Conservation (phyloP, 2,113 vertebrate genomes). For the Gallinago media region DNA sequence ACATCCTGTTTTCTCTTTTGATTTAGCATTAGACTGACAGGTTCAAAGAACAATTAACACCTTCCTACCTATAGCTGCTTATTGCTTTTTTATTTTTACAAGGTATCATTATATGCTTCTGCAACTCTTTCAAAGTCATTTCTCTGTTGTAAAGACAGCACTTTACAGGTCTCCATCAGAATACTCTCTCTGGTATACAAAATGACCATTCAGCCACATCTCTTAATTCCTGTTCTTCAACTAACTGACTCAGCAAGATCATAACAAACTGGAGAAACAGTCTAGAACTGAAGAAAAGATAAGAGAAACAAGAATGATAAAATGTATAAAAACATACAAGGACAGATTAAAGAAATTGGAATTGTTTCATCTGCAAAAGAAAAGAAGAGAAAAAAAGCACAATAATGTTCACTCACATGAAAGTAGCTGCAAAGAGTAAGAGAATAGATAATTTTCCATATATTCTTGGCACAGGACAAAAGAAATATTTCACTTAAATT, state of each 20-base stretch:
- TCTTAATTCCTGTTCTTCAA: background rate
- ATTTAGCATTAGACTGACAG: background rate
- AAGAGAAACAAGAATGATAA: background rate
- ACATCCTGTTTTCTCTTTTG: background rate
- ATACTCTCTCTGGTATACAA: background rate
- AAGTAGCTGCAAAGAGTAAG: background rate
- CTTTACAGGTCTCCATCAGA: background rate
- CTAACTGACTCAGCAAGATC: background rate
- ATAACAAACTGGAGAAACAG: background rate
- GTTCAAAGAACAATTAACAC: background rate
- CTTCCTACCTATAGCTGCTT: background rate
- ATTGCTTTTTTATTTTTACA: background rate
- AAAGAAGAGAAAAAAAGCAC: background rate
- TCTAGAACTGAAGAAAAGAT: background rate
- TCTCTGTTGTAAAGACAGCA: background rate
- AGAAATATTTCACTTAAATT: slow-evolving; percentile 32
- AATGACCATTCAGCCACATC: background rate
- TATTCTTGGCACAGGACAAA: slow-evolving; percentile 31
- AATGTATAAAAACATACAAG: background rate
- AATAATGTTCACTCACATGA: background rate
- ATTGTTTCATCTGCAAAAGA: background rate
- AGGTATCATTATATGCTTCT: background rate
- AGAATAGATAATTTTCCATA: background rate
- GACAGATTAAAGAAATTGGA: background rate
- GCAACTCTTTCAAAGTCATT: background rate